These are phyloP conservation scores for Lithophane ornitopus DNA, from an alignment of 2,888 invertebrate genomes.

Conservation along the genomic window DNA sequence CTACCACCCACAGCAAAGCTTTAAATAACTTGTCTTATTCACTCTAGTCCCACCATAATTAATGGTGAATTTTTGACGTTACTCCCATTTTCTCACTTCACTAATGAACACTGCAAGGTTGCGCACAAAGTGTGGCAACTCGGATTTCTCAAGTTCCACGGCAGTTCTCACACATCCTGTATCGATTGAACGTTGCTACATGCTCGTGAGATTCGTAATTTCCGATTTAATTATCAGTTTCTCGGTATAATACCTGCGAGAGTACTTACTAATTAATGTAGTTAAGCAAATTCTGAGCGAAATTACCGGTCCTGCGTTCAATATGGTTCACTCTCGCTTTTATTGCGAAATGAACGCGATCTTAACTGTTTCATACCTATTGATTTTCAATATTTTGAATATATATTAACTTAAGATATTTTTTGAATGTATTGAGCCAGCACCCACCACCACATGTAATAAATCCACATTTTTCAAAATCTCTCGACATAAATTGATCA, in stretches of 20 bases:
- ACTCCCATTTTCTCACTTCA: constrained; percentile 61
- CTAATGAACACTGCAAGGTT: constrained; percentile 66
- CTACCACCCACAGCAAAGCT: background rate
- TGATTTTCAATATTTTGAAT: background rate
- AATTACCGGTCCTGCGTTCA: constrained; percentile 42
- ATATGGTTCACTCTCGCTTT: constrained; percentile 47
- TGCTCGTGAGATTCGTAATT: constrained; percentile 65
- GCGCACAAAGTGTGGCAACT: constrained; percentile 62
- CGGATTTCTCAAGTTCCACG: constrained; percentile 66
- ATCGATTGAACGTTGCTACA: constrained; percentile 67
- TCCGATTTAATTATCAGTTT: constrained; percentile 67
- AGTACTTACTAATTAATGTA: constrained; percentile 53
- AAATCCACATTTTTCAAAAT: background rate
- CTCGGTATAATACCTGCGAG: constrained; percentile 44
- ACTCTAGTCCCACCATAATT: constrained; percentile 48
- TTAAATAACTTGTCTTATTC: constrained; percentile 30
- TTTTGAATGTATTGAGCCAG: background rate
- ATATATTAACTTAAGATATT: background rate
- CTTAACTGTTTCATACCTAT: background rate
- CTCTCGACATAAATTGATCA: background rate
- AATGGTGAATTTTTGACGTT: constrained; percentile 51
- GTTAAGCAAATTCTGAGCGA: constrained; percentile 49
- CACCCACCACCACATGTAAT: background rate
- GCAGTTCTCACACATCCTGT: constrained; percentile 71
- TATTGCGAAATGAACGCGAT: constrained; percentile 14